Percentiles rank a stretch among this genome's conserved stretches.
Evolutionary conservation across 2,797 vertebrate genomes (phyloP).

Genomic region (Hypotaenidia philippensis): DNA sequence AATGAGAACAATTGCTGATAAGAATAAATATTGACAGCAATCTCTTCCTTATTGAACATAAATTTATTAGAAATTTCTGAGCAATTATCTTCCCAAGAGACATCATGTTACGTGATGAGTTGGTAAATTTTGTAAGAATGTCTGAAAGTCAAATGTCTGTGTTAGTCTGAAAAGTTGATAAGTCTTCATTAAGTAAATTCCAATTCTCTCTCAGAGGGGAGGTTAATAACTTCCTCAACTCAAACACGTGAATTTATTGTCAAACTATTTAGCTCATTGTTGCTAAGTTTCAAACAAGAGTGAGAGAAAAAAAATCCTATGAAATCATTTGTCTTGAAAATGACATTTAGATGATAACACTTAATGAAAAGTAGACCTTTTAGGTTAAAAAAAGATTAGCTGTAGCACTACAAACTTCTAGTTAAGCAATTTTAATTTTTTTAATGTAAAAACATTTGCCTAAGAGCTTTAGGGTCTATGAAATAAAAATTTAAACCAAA

Average conservation of each 20-base stretch:
- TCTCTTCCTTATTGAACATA: background rate
- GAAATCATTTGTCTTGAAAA: background rate
- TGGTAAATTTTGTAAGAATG: background rate
- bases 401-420: background rate
- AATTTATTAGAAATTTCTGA: background rate
- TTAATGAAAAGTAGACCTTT: background rate
- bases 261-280: background rate
- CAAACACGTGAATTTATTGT: background rate
- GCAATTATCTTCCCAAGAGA: background rate
- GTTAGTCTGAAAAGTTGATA: background rate
- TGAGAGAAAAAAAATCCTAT: background rate
- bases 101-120: background rate
- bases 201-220: background rate
- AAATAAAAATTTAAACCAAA: background rate
- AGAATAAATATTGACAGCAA: background rate
- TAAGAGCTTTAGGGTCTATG: background rate
- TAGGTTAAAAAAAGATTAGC: background rate
- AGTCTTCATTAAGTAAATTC: background rate
- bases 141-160: background rate
- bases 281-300: background rate
- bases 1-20: background rate
- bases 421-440: background rate
- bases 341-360: background rate
- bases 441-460: background rate
- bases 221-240: background rate